Evolutionary conservation across 35 echinoderm and acorn worm species (phyloP), one percentile per base, ranked within the genome.

Genomic region (Lytechinus variegatus): DNA sequence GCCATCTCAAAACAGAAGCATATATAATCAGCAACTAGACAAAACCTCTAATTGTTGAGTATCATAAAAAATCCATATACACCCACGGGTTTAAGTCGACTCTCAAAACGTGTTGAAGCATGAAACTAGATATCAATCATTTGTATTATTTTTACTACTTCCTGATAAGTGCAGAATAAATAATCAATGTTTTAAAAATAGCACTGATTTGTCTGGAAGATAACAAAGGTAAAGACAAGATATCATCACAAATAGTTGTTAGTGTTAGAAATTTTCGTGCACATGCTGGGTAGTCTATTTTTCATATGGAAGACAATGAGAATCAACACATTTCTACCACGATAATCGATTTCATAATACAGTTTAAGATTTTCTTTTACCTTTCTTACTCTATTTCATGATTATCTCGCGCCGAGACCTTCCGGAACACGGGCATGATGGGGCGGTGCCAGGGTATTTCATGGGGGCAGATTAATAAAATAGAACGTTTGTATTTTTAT

Each of bases 101-200:
- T 79, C 66, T 24, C 61, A 21, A 79, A 79, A 79, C 66, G 66
- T 24, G 66, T 79, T 19, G 66, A 79, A 24, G 66, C 66, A 79
- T 79, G 66, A 79, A n/a, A 79, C n/a, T 8, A 79, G 66, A 79
- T 79, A 79, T 79, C 66, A 79, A 79, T 79, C 21, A 79, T 79
- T n/a, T 79, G 66, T 24, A 79, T 79, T 79, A 16, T 79, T 79
- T 79, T 3, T 24, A 79, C 66, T 79, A 79, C 66, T 79, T 79
- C 66, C 66, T 79, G 66, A 79, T 79, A 79, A 24, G 66, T n/a
- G 7, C n/a, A 79, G 24, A 79, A 79, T 79, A 79, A 4, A 79
- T 79, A 79, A 79, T 79, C 66, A 79, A n/a, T 79, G 16, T 79
- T 79, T 14, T 71, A 71, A 71, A 71, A 79, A 79, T 79, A 79